Base-by-base conservation (phyloP, 2,797 vertebrate genomes). In the Decapterus maruadsi region DNA sequence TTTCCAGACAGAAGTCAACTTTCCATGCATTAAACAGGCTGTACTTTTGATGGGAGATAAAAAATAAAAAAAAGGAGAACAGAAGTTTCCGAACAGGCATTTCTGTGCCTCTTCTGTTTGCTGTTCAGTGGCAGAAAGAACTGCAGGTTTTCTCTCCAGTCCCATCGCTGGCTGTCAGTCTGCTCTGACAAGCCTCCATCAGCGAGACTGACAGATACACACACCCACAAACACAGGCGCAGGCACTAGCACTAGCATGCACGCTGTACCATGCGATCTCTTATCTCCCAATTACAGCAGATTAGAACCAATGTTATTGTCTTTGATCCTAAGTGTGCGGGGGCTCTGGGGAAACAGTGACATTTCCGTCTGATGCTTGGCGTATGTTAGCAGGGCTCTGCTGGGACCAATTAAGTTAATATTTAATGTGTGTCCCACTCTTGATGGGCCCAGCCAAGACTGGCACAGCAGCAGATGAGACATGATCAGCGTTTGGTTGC, bases 351-450 rank as follows among this genome's bases (percentile, higher is more conserved):
- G 93, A 94, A 82, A 83, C 84, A 7, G 88, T 95, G 93, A 94
- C 94, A 95, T 95, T 95, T 94, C 89, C 72, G 75, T 93, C 87
- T 89, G 88, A 91, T 90, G 89, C 90, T 85, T 77, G 89, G 89
- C 86, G 83, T 94, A 92, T 94, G 93, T 90, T 93, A 80, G 89
- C 79, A 60, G 75, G 85, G 80, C 88, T 93, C 94, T 93, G 89
- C 80, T 76, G 93, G 91, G 94, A 92, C 94, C 92, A 94, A 95
- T 95, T 94, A 92, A 90, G 92, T 95, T 93, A 93, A 95, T 94
- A 95, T 95, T 95, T 95, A 94, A 94, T 94, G 90, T 91, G 86
- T 81, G 85, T 90, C 91, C 89, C 90, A 77, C 84, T 85, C 89
- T 89, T 91, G 90, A 88, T 77, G 83, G 90, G 82, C 86, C 74